These are phyloP conservation scores for Synergus japonicus DNA, from an alignment of 2,888 invertebrate genomes.

Conservation along the genomic window DNA sequence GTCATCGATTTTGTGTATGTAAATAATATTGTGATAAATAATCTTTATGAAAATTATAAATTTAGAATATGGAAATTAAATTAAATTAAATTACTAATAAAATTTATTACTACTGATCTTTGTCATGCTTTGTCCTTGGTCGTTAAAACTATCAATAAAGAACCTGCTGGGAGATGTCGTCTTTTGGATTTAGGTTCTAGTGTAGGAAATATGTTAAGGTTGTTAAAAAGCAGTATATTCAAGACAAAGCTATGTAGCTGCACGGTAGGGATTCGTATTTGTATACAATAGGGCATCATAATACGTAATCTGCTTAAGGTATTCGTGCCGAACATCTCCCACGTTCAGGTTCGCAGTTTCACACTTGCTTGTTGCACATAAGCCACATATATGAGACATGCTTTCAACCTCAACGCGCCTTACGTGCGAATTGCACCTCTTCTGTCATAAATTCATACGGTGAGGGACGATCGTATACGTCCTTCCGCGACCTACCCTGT, in stretches of 20 bases:
- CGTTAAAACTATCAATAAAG: background rate
- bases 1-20: background rate
- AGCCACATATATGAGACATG: conserved; percentile 46
- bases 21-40: background rate
- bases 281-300: conserved; percentile 76
- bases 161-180: no score
- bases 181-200: background rate
- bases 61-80: no score
- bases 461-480: conserved; percentile 42
- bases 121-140: background rate
- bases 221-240: conserved; percentile 44
- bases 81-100: no score
- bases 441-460: conserved; percentile 55
- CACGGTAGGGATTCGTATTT: conserved; percentile 68
- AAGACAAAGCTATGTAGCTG: conserved; percentile 54
- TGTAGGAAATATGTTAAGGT: conserved; percentile 30
- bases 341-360: conserved; percentile 61
- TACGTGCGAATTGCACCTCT: conserved; percentile 63
- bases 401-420: conserved; percentile 57
- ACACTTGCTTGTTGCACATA: conserved; percentile 32
- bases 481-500: conserved; percentile 42
- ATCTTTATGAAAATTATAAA: background rate
- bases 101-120: no score
- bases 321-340: conserved; percentile 71
- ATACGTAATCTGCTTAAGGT: conserved; percentile 73